Evolutionary conservation across 1,140 invertebrate species (phyloP).

Genomic region (Drosophila ficusphila): DNA sequence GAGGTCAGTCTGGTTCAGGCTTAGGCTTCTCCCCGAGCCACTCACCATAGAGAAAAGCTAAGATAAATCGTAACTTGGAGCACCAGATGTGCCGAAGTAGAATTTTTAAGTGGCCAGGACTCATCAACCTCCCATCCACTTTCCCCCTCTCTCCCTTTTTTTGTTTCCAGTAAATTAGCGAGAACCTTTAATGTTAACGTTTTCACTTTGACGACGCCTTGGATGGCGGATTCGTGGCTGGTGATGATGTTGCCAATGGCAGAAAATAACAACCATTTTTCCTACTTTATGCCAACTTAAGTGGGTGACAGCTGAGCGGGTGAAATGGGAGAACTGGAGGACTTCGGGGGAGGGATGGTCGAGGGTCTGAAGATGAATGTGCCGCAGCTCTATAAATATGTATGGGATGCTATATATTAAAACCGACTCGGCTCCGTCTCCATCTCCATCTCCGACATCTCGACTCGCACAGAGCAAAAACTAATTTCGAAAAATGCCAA

Average conservation of each 20-base stretch:
- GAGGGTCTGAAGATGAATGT: slow-evolving; percentile 78
- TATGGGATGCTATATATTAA: slow-evolving; percentile 83
- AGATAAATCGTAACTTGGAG: slow-evolving; percentile 38
- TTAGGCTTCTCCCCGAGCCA: neutral
- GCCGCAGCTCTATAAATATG: slow-evolving; percentile 83
- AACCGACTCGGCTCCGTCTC: slow-evolving; percentile 71
- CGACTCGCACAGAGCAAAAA: slow-evolving; percentile 77
- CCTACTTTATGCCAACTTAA: slow-evolving; percentile 78
- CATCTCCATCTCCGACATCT: slow-evolving; percentile 52
- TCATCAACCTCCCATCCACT: slow-evolving; percentile 6
- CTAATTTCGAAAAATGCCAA: slow-evolving; percentile 84
- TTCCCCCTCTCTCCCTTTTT: neutral
- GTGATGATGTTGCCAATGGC: slow-evolving; percentile 64
- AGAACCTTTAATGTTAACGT: slow-evolving; percentile 53
- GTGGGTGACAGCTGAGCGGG: slow-evolving; percentile 62
- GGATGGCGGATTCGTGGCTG: slow-evolving; percentile 44
- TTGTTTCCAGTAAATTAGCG: slow-evolving; percentile 56
- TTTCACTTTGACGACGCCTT: slow-evolving; percentile 55
- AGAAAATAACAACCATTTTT: slow-evolving; percentile 71
- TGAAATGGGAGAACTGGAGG: slow-evolving; percentile 1
- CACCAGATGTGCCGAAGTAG: slow-evolving; percentile 69
- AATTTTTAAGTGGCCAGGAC: slow-evolving; percentile 62
- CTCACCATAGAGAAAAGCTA: neutral
- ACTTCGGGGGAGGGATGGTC: neutral
- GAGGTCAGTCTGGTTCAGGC: slow-evolving; percentile 21